A percentile compares a stretch with the other conserved stretches of the same genome.
phyloP scores from a whole-genome alignment of 2,797 vertebrate species.

The Percopsis omiscomaycus region DNA sequence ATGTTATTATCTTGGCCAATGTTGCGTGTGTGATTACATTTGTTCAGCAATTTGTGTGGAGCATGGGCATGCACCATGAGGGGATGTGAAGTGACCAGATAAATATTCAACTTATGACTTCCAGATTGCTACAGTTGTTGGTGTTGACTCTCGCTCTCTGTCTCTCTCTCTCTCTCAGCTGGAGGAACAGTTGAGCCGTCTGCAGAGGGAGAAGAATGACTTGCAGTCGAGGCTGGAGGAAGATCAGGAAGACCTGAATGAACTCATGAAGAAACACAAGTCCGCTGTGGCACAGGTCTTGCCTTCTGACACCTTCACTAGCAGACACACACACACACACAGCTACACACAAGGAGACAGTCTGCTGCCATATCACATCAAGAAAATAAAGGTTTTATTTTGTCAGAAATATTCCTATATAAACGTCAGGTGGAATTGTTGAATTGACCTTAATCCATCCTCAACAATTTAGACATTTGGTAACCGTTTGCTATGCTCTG shows the following conservation, averaged over 20 bases:
- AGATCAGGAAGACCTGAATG: slow-evolving; percentile 97
- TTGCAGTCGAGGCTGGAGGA: slow-evolving; percentile 93
- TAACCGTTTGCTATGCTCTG: not conserved
- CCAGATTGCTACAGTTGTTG: no score
- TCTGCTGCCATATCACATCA: not conserved
- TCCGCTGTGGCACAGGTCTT: slow-evolving; percentile 90
- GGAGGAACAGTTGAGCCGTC: slow-evolving; percentile 94
- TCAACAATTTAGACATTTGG: slow-evolving; percentile 7
- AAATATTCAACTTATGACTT: not conserved
- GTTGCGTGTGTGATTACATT: slow-evolving; percentile 8
- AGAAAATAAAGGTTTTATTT: not conserved
- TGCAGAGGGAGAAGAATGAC: slow-evolving; percentile 96
- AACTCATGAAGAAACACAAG: slow-evolving; percentile 98
- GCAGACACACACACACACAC: not conserved
- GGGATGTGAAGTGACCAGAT: no score
- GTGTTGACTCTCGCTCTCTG: not conserved
- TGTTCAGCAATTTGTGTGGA: no score
- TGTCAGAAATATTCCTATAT: not conserved
- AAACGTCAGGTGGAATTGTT: slow-evolving; percentile 7
- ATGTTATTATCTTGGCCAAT: not conserved
- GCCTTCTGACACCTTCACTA: not conserved
- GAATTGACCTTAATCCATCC: slow-evolving; percentile 10
- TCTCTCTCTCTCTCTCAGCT: slow-evolving; percentile 72
- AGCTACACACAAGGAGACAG: slow-evolving; percentile 3
- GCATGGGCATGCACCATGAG: no score